Evolutionary conservation across 2,888 invertebrate genomes (phyloP).

Genomic region (Herminia tarsipennalis): DNA sequence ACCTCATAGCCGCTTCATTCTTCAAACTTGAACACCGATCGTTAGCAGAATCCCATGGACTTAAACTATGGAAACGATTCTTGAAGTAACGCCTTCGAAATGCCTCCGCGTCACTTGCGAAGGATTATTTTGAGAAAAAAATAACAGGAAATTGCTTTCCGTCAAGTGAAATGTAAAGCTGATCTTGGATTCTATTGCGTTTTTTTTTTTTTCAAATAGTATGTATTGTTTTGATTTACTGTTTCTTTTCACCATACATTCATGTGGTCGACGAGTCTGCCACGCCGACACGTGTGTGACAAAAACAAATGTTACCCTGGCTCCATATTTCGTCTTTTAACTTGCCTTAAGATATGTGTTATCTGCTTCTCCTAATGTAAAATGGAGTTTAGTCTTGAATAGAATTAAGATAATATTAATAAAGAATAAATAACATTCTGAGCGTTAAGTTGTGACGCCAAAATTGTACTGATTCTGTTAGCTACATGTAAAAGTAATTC

Average conservation of each 20-base stretch:
- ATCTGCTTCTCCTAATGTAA: too few species aligned
- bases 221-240: constrained; percentile 13
- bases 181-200: constrained; percentile 46
- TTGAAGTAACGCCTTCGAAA: constrained; percentile 54
- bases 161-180: constrained; percentile 33
- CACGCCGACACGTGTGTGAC: too few species aligned
- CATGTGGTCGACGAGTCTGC: neutral
- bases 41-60: constrained; percentile 56
- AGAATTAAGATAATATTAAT: too few species aligned
- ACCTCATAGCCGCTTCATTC: neutral
- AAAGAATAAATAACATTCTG: too few species aligned
- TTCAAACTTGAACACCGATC: constrained; percentile 31
- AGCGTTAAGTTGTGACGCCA: too few species aligned
- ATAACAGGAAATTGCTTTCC: constrained; percentile 54
- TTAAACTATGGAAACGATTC: constrained; percentile 60
- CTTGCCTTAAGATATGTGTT: too few species aligned
- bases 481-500: too few species aligned
- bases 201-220: constrained; percentile 38
- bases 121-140: constrained; percentile 48
- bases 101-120: constrained; percentile 43
- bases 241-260: neutral
- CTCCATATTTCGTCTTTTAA: too few species aligned
- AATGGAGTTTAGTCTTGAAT: too few species aligned
- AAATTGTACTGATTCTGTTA: too few species aligned
- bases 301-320: too few species aligned